Evolutionary conservation across 2,113 vertebrate genomes (phyloP).

Genomic region (Ictalurus punctatus): DNA sequence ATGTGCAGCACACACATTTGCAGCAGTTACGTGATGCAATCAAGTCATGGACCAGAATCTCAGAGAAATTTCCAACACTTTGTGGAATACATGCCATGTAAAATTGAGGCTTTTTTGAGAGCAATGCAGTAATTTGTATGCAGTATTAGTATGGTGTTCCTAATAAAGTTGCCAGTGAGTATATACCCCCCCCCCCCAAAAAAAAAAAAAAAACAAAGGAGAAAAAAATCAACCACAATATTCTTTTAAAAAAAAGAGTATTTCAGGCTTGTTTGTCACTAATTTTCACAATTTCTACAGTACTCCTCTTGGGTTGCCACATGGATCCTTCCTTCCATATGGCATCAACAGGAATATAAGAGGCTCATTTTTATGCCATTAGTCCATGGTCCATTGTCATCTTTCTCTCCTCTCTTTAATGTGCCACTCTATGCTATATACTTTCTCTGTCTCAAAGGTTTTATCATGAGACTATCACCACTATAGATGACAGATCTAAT

Average conservation of each 20-base stretch:
- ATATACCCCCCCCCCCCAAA: background rate
- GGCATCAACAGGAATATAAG: constrained; percentile 31
- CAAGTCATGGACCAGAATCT: background rate
- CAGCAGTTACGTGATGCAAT: background rate
- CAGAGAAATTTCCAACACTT: background rate
- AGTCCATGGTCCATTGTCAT: constrained; percentile 33
- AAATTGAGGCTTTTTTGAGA: background rate
- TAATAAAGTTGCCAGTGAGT: background rate
- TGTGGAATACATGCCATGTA: background rate
- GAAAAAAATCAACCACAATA: constrained; percentile 35
- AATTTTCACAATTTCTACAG: constrained; percentile 45
- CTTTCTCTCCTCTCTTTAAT: constrained; percentile 2
- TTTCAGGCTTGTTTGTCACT: constrained; percentile 24
- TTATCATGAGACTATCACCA: background rate
- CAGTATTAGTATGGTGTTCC: background rate
- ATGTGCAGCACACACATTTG: background rate
- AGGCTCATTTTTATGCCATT: constrained; percentile 25
- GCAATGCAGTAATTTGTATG: background rate
- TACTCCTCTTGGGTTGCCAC: constrained; percentile 30
- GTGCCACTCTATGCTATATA: background rate
- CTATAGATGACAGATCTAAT: background rate
- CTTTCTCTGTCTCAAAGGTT: constrained; percentile 13
- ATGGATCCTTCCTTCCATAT: constrained; percentile 44
- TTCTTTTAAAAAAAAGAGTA: constrained; percentile 33
- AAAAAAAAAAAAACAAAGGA: constrained; percentile 24